Evolutionary conservation across 2,888 invertebrate genomes (phyloP).

Genomic region (Agrilus mali): DNA sequence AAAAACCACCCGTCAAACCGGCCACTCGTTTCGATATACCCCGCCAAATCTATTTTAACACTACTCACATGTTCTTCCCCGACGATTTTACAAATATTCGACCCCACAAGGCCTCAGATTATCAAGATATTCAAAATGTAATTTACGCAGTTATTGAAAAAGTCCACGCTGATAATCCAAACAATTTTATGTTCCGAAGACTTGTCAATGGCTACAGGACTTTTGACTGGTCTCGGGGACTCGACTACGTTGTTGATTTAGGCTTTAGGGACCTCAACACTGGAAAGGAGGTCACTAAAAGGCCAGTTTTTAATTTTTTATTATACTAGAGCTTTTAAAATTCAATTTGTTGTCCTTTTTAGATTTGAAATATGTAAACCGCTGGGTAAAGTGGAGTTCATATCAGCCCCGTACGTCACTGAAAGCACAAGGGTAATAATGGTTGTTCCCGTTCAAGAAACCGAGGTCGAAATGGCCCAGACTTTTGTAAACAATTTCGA

Average conservation of each 20-base stretch:
- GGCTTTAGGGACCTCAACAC: constrained; percentile 39
- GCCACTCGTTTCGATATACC: constrained; percentile 70
- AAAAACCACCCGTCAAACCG: constrained; percentile 51
- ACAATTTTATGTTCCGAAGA: constrained; percentile 39
- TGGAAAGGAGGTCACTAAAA: constrained; percentile 39
- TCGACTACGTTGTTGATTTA: constrained; percentile 74
- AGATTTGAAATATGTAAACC: constrained; percentile 74
- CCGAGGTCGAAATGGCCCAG: constrained; percentile 41
- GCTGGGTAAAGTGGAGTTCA: constrained; percentile 75
- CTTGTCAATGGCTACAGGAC: constrained; percentile 60
- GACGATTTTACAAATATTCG: constrained; percentile 64
- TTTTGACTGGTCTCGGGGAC: constrained; percentile 73
- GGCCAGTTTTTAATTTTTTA: constrained; percentile 22
- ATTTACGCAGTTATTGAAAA: constrained; percentile 35
- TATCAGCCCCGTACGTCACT: constrained; percentile 90
- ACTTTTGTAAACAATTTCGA: constrained; percentile 64
- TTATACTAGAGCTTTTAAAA: too few relatives aligned
- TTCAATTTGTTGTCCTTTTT: constrained; percentile 12
- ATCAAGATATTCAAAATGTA: constrained; percentile 48
- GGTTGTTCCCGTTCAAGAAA: constrained; percentile 55
- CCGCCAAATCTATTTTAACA: constrained; percentile 78
- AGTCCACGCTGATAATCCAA: constrained; percentile 36
- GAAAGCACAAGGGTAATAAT: constrained; percentile 77
- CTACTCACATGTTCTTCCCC: constrained; percentile 67
- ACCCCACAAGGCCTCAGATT: constrained; percentile 50